Evolutionary conservation across 2,113 vertebrate genomes (phyloP), one percentile per base, ranked within the genome.

Genomic region (Aptenodytes forsteri): DNA sequence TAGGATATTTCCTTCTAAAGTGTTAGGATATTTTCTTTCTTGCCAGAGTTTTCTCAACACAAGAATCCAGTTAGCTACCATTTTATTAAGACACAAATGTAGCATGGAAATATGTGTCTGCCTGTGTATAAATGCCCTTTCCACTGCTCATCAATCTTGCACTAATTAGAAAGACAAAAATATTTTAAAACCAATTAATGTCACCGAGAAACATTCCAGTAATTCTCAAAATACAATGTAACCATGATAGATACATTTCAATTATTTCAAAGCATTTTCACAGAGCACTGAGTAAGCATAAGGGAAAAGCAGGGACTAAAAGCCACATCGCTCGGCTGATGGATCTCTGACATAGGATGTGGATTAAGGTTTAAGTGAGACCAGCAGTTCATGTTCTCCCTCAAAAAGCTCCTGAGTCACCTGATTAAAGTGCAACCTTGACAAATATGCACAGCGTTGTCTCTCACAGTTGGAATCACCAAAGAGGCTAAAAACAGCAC

Each of bases 401-500:
- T 98, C 95, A 93, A 87, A 96, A 97, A 97, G 78, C 91, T 96
- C 95, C 97, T 89, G 72, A 73, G 96, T 96, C 97, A 97, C 97
- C 96, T 97, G 79, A 89, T 84, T 92, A 88, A 94, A 97, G 97
- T 96, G 97, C 96, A 95, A 97, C 96, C 95, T 89, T 96, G 98
- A 98, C 98, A 98, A 98, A 98, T 96, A 97, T 96, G 96, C 97
- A 97, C 89, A 98, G 97, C 59, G 75, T 95, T 87, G 97, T 98
- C 97, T 98, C 98, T 98, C 98, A 96, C 97, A 97, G 96, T 84
- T 98, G 97, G 97, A 98, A 98, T 98, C 97, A 98, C 98, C 97
- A 97, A 97, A 97, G 97, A 97, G 97, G 98, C 97, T 98, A 98
- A 98, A 98, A 98, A 98, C 97, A 98, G 98, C 97, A 98, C 94